Conservation (phyloP, 1,140 invertebrate genomes). For the Tachypleus tridentatus region DNA sequence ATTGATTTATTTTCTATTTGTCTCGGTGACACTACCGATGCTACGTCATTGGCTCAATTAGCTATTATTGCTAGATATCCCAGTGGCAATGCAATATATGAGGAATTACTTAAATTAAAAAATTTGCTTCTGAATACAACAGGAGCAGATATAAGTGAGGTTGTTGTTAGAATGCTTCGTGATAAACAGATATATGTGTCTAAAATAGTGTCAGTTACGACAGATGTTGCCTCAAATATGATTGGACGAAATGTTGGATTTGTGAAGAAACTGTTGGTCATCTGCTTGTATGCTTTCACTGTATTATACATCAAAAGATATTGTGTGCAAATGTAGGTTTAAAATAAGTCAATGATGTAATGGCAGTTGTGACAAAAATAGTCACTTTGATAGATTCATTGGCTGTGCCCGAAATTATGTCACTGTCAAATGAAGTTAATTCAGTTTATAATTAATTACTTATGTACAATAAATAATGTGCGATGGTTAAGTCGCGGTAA, state of each 20-base stretch:
- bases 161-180: not conserved
- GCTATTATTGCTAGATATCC: not conserved
- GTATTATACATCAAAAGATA: not conserved
- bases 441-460: not conserved
- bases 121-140: not conserved
- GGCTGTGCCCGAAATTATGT: not conserved
- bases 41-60: not conserved
- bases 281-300: not conserved
- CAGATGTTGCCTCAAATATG: not conserved
- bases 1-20: not conserved
- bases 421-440: not conserved
- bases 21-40: not conserved
- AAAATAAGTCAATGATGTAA: slow-evolving; percentile 1
- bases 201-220: not conserved
- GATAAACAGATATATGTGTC: not conserved
- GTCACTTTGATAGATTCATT: not conserved
- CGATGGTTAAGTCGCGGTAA: not conserved
- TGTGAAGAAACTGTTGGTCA: not conserved
- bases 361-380: slow-evolving; percentile 1
- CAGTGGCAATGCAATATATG: not conserved
- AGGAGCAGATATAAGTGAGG: not conserved
- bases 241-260: not conserved
- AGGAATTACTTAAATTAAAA: not conserved
- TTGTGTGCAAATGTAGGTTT: not conserved
- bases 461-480: slow-evolving; percentile 1